phyloP scores from a whole-genome alignment of 2,888 invertebrate species.

The Tiphia femorata region DNA sequence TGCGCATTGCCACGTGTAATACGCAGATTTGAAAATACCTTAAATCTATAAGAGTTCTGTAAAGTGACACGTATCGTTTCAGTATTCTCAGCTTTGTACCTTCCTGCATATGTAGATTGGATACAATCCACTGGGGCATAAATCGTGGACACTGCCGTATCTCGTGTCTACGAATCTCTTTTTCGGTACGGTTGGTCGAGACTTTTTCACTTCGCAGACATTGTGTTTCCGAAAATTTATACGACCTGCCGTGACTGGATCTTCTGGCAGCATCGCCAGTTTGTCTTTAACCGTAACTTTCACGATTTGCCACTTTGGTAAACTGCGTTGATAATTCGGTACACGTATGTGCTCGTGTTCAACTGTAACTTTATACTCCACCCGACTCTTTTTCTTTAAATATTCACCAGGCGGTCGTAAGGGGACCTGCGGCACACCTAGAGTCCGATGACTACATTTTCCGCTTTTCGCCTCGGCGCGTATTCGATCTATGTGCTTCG shows the following conservation, averaged over 20 bases:
- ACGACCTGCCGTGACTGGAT: slow-evolving; percentile 28
- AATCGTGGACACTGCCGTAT: slow-evolving; percentile 74
- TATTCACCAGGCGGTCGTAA: slow-evolving; percentile 41
- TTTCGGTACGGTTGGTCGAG: slow-evolving; percentile 72
- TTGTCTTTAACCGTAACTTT: slow-evolving; percentile 18
- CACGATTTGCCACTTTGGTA: slow-evolving; percentile 44
- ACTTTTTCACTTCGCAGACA: slow-evolving; percentile 72
- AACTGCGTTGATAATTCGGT: slow-evolving; percentile 37
- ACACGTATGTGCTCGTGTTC: slow-evolving; percentile 43
- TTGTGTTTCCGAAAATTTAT: slow-evolving; percentile 75
- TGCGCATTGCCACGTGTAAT: no score
- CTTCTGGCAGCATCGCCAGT: slow-evolving; percentile 29
- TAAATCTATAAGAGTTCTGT: no score
- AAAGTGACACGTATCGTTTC: no score
- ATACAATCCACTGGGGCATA: slow-evolving; percentile 76
- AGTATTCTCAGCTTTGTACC: no score
- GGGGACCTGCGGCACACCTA: slow-evolving; percentile 44
- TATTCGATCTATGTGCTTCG: slow-evolving; percentile 39
- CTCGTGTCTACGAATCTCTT: slow-evolving; percentile 75
- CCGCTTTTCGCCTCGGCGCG: slow-evolving; percentile 22
- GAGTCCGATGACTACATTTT: slow-evolving; percentile 49
- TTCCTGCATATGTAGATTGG: slow-evolving; percentile 76
- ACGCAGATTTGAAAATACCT: no score
- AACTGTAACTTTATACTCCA: slow-evolving; percentile 20
- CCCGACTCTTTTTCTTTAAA: slow-evolving; percentile 42